Conservation (phyloP, 2,113 vertebrate species). For the Mormoops blainvillei region DNA sequence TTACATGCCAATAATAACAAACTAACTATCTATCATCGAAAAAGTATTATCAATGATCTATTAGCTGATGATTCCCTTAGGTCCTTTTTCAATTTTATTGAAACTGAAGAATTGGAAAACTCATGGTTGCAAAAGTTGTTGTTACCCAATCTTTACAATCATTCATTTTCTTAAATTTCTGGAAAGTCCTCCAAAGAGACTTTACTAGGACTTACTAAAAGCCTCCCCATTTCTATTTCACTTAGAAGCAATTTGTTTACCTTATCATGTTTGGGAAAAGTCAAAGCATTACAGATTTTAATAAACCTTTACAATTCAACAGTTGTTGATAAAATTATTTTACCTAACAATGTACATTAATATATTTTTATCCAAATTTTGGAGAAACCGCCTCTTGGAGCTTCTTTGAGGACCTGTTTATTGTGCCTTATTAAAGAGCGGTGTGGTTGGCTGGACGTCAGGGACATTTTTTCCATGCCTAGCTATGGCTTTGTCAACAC, state of each 20-base stretch:
- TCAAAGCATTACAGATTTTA: neutral
- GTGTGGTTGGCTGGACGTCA: neutral
- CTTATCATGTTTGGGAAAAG: neutral
- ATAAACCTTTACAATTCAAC: neutral
- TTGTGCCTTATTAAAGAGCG: neutral
- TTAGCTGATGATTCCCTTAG: neutral
- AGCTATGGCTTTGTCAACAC: neutral
- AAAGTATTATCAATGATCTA: slow-evolving; percentile 13
- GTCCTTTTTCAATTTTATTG: neutral
- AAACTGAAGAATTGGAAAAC: slow-evolving; percentile 30
- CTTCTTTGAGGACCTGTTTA: neutral
- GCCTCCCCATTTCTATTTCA: neutral
- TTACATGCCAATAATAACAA: slow-evolving; percentile 35
- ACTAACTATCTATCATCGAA: slow-evolving; percentile 38
- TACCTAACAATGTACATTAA: neutral
- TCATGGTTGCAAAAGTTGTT: neutral
- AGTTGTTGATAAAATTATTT: neutral
- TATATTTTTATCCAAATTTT: neutral
- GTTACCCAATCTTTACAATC: neutral
- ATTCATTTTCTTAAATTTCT: neutral
- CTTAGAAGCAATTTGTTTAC: neutral
- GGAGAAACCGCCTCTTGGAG: neutral
- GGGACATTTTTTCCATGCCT: neutral
- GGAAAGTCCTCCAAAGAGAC: neutral
- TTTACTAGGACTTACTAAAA: neutral